Base-by-base conservation (phyloP, 2,888 invertebrate genomes). In the Drosophila mimica region DNA sequence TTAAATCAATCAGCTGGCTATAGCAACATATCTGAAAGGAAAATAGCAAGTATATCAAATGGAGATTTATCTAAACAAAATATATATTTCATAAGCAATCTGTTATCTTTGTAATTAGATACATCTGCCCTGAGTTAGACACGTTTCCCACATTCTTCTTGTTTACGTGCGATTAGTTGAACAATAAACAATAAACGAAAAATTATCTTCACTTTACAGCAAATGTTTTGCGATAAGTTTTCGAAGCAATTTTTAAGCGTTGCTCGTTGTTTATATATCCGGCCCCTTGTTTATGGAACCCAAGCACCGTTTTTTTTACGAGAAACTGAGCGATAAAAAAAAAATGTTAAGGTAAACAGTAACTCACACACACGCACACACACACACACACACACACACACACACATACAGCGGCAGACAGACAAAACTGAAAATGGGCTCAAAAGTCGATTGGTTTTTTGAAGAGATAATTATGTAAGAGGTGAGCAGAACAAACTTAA, bases 401-500 rank as follows among this genome's bases (percentile, higher is more conserved):
- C 2, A n/a, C 6, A 20, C 20, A 46, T 0, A 8, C 40, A 58
- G 52, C 1, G 28, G 9, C 15, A n/a, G 17, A 4, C 33, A 33
- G 15, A 58, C 34, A 28, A 15, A 34, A 38, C n/a, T 46, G 36
- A 20, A 43, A 58, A 30, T 43, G 25, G 17, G 33, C 48, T 40
- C 69, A 8, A 15, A 46, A 48, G 31, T 11, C 33, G 49, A 11
- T 49, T 38, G 49, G 25, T 13, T 53, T 46, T 53, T 46, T 43
- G 33, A 56, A 43, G 43, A 59, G 34, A 66, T 75, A 76, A 64
- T 61, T 76, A 76, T 77, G 53, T 69, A 76, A 72, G 65, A 53
- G 48, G 13, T 63, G 60, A 63, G 63, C 59, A 63, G 59, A 68
- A 70, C 51, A 40, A 60, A 70, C 53, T 63, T 34, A 0, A 28